Evolutionary conservation across 30 jellyfish, hydroid and myxozoan species (phyloP), one percentile per base, ranked within the genome.

Genomic region (Aurelia aurita): DNA sequence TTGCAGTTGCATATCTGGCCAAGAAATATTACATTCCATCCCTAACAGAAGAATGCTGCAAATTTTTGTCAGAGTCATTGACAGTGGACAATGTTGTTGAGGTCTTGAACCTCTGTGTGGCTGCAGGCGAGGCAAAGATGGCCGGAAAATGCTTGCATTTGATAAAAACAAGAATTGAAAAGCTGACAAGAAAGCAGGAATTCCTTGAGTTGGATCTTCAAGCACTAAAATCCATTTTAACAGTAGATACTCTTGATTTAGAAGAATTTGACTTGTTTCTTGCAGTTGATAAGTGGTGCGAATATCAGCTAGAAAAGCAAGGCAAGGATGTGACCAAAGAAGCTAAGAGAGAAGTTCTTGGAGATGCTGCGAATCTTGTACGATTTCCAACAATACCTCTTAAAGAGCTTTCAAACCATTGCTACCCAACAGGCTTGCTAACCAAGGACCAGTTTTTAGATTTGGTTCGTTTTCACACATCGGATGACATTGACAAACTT

Each of bases 221-320:
- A 31, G 9, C 79, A 23, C 1, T 68, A 18, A 31, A 68, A 25
- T 25, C 21, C 0, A 68, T 68, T 0, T 29, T 68, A 15, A 44
- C 49, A 18, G 27, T 25, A 14, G 21, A 68, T 8, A 25, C 15
- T 25, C 54, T 68, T 23, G 16, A 68, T 45, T 28, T 68, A 22
- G 16, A 19, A 2, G 79, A 68, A 31, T 9, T 68, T 25, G 79
- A 68, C 21, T 60, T 68, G 13, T 68, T 68, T 29, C 0, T 7
- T 44, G 79, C 79, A 0, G 79, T 68, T 0, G 59, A 68, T 31
- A 68, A 16, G 22, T 68, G 79, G 79, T 68, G 79, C n/a, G n/a
- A n/a, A n/a, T n/a, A n/a, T n/a, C n/a, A n/a, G n/a, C n/a, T n/a
- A n/a, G n/a, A n/a, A n/a, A 5, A 15, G 51, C 21, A 34, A 20